phyloP scores from a whole-genome alignment of 2,113 vertebrate genomes.

The Gadus chalcogrammus region DNA sequence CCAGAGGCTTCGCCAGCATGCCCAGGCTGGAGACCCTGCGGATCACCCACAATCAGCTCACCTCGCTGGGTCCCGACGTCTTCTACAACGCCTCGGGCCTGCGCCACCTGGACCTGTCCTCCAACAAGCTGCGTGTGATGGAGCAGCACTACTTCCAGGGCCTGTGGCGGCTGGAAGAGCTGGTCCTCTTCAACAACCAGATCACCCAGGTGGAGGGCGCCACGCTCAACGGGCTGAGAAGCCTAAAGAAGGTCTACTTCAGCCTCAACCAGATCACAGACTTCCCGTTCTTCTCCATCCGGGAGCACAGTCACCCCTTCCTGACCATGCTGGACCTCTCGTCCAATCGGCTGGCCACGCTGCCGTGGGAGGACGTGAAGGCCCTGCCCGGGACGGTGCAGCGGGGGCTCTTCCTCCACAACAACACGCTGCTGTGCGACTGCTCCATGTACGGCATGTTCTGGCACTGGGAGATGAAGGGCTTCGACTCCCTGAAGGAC shows the following conservation, averaged over 20 bases:
- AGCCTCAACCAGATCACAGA: constrained; percentile 87
- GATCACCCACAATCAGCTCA: constrained; percentile 82
- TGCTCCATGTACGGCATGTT: constrained; percentile 84
- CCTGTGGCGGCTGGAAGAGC: constrained; percentile 83
- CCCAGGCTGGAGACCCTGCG: constrained; percentile 79
- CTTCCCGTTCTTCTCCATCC: constrained; percentile 85
- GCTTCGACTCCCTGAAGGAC: constrained; percentile 79
- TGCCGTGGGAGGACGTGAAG: constrained; percentile 81
- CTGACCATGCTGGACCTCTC: constrained; percentile 90
- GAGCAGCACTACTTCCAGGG: constrained; percentile 79
- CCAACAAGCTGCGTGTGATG: constrained; percentile 80
- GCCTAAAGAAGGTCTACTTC: constrained; percentile 84
- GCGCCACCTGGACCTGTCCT: constrained; percentile 87
- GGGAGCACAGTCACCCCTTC: constrained; percentile 77
- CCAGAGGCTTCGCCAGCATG: constrained; percentile 72
- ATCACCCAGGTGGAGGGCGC: constrained; percentile 79
- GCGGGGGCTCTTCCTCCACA: constrained; percentile 89
- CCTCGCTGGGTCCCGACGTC: constrained; percentile 62
- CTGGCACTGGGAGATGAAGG: constrained; percentile 80
- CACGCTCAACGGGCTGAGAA: constrained; percentile 73
- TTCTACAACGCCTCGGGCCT: constrained; percentile 81
- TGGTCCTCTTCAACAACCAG: constrained; percentile 88
- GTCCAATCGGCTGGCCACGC: constrained; percentile 79
- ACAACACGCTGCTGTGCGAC: constrained; percentile 88
- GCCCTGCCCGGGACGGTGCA: constrained; percentile 79